A percentile compares a stretch with the other conserved stretches of the same genome.
Conservation (phyloP, 2,113 vertebrate genomes). For the Cygnus atratus region DNA sequence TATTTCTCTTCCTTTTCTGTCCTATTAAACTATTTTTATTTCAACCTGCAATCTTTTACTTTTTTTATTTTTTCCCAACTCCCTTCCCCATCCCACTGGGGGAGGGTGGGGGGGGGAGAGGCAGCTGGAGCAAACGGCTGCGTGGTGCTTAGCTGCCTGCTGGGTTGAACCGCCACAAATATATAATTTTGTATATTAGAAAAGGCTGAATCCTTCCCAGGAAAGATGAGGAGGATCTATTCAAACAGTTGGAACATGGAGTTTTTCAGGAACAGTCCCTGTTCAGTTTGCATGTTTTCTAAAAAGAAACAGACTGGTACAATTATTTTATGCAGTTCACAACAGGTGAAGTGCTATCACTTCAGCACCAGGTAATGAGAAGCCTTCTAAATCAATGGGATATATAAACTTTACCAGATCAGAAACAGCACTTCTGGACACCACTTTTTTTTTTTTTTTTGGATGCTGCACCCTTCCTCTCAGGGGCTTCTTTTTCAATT, state of each 20-base stretch:
- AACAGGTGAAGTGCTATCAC: not conserved
- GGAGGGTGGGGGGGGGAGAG: no score
- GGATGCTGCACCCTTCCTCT: constrained; percentile 23
- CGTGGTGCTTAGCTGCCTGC: no score
- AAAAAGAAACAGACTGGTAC: not conserved
- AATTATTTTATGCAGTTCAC: not conserved
- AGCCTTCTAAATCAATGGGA: not conserved
- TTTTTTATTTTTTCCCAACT: no score
- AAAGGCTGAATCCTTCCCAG: not conserved
- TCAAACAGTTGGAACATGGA: not conserved
- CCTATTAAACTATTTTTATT: no score
- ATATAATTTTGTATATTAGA: not conserved
- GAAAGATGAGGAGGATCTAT: not conserved
- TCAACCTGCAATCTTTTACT: no score
- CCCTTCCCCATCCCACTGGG: no score
- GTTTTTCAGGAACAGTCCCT: not conserved
- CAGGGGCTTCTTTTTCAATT: constrained; percentile 44
- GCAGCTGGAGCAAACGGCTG: no score
- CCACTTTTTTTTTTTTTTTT: not conserved
- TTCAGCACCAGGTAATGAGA: not conserved
- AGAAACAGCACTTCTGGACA: not conserved
- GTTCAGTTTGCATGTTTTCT: not conserved
- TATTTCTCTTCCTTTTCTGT: no score
- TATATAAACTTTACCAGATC: not conserved
- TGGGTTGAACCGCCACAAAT: no score